Conservation (phyloP, 2,888 invertebrate species). For the Neoaliturus tenellus region DNA sequence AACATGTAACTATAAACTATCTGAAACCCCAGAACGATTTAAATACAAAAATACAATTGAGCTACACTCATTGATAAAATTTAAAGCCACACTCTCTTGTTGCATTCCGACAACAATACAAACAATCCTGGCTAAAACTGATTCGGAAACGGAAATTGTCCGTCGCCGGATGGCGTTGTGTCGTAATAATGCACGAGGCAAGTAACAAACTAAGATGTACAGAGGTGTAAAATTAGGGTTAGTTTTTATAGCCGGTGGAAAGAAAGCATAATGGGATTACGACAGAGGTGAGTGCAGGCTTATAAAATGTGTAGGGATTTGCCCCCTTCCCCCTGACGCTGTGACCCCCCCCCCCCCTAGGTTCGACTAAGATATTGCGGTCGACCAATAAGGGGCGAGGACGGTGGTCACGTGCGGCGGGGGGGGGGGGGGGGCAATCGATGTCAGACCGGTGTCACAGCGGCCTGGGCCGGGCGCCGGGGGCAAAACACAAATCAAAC, state of each 20-base stretch:
- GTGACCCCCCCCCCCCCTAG: conserved; percentile 2
- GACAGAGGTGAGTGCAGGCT: conserved; percentile 10
- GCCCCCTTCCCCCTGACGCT: background rate
- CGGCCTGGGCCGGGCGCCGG: background rate
- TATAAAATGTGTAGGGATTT: conserved; percentile 49
- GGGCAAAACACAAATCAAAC: background rate
- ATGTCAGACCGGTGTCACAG: conserved; percentile 26
- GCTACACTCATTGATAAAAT: no score
- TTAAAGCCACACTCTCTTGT: no score
- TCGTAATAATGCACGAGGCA: conserved; percentile 4
- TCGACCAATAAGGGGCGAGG: conserved; percentile 24
- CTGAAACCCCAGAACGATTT: no score
- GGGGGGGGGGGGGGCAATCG: conserved; percentile 12
- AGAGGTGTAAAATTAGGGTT: conserved; percentile 46
- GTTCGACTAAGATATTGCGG: conserved; percentile 46
- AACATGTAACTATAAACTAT: no score
- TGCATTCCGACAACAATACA: no score
- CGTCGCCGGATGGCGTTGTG: background rate
- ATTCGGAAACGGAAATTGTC: background rate
- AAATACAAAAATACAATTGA: no score
- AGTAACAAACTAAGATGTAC: conserved; percentile 46
- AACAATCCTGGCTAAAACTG: no score
- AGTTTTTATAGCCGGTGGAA: conserved; percentile 47
- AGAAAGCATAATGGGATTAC: conserved; percentile 44
- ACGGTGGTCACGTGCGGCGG: background rate